Evolutionary conservation across 2,113 vertebrate species (phyloP).

Genomic region (Otolemur garnettii): DNA sequence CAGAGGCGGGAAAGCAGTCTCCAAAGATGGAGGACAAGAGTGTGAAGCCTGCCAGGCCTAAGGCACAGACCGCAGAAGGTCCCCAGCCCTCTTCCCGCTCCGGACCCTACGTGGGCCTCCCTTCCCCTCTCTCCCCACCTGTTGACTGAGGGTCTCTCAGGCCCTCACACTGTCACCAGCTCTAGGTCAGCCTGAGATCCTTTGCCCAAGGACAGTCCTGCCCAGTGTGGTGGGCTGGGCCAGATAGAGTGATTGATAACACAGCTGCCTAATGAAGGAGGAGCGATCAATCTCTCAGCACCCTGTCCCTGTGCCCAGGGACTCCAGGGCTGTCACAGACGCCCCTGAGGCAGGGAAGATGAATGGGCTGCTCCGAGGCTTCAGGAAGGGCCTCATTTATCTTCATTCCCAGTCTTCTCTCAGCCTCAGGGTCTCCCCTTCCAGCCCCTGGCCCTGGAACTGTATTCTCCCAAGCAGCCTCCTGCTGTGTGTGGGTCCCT

Average conservation of each 20-base stretch:
- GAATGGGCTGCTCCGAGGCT: neutral
- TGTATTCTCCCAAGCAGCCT: neutral
- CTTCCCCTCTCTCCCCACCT: neutral
- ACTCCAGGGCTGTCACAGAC: neutral
- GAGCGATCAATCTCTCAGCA: neutral
- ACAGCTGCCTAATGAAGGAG: neutral
- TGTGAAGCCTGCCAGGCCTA: neutral
- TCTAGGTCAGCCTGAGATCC: neutral
- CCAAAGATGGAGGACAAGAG: too few species aligned
- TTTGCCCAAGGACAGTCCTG: neutral
- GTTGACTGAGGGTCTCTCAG: neutral
- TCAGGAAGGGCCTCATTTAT: neutral
- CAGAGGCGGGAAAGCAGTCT: neutral
- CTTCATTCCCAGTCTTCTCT: conserved; percentile 26
- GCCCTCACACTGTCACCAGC: neutral
- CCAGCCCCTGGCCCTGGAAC: neutral
- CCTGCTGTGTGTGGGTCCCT: neutral
- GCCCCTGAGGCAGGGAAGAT: neutral
- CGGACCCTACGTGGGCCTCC: too few species aligned
- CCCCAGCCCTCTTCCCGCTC: neutral
- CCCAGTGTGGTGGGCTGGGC: neutral
- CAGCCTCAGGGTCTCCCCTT: fast-evolving
- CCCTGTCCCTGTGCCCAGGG: neutral
- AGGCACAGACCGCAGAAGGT: neutral
- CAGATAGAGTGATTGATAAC: neutral